These are phyloP conservation scores for Drosophila erecta DNA, from an alignment of 1,140 invertebrate species.

Conservation along the genomic window DNA sequence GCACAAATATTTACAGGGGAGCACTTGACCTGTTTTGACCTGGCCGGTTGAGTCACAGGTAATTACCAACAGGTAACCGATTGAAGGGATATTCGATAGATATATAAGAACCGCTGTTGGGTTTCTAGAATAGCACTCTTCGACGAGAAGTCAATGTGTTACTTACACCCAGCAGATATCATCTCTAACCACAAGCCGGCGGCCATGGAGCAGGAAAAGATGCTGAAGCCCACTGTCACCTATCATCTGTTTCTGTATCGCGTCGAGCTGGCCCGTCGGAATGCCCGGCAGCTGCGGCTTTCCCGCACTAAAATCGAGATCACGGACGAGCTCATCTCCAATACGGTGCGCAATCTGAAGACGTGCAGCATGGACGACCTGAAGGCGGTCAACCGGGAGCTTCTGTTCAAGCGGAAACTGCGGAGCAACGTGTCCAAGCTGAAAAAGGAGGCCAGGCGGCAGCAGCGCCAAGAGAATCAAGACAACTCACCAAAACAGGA, in stretches of 20 bases:
- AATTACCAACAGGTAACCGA: conserved; percentile 22
- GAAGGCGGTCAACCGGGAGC: conserved; percentile 70
- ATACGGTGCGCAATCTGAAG: conserved; percentile 69
- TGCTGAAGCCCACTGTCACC: conserved; percentile 59
- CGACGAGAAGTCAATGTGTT: conserved; percentile 39
- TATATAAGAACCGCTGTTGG: conserved; percentile 19
- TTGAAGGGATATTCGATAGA: background rate
- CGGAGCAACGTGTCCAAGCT: conserved; percentile 61
- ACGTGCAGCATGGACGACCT: conserved; percentile 76
- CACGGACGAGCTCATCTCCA: conserved; percentile 72
- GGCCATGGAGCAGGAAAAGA: conserved; percentile 60
- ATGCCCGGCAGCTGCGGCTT: conserved; percentile 63
- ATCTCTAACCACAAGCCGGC: background rate
- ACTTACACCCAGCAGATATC: conserved; percentile 37
- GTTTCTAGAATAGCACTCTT: conserved; percentile 37
- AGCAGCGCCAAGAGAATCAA: background rate
- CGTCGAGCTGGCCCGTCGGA: conserved; percentile 60
- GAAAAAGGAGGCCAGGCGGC: conserved; percentile 53
- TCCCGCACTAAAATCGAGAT: conserved; percentile 73
- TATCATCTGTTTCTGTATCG: conserved; percentile 76
- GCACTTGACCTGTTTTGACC: conserved; percentile 19
- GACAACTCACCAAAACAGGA: background rate
- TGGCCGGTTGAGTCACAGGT: conserved; percentile 1
- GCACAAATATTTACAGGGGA: conserved; percentile 73
- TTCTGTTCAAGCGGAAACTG: conserved; percentile 71